phyloP scores from a whole-genome alignment of 2,797 vertebrate species.

The Austrolebias charrua region DNA sequence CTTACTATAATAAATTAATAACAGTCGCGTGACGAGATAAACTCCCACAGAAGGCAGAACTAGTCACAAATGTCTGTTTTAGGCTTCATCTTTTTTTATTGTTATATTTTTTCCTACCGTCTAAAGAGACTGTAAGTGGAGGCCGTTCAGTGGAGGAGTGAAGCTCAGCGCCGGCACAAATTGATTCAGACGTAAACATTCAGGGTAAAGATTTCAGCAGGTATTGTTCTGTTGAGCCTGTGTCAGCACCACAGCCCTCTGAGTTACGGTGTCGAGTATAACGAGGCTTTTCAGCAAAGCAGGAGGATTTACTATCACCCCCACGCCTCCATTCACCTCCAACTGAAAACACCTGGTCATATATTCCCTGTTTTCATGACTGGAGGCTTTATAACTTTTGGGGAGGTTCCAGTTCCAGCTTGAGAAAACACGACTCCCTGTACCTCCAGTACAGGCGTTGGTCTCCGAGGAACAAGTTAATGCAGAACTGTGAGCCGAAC shows the following conservation, averaged over 20 bases:
- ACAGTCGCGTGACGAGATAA: conserved; percentile 45
- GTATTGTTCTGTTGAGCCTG: conserved; percentile 28
- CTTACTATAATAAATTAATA: conserved; percentile 53
- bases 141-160: conserved; percentile 17
- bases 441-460: conserved; percentile 6
- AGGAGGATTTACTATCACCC: conserved; percentile 56
- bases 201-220: conserved; percentile 11
- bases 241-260: conserved; percentile 26
- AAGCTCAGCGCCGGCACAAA: conserved; percentile 13
- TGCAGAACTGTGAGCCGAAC: conserved; percentile 2
- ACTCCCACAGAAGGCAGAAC: conserved; percentile 49
- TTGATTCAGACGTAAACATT: conserved; percentile 18
- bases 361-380: conserved; percentile 56
- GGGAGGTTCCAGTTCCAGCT: conserved; percentile 42
- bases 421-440: conserved; percentile 42
- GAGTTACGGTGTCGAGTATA: conserved; percentile 30
- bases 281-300: conserved; percentile 35
- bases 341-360: conserved; percentile 72
- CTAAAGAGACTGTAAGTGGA: conserved; percentile 16
- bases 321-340: conserved; percentile 51
- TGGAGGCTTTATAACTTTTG: conserved; percentile 52
- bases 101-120: conserved; percentile 6
- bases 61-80: conserved; percentile 34
- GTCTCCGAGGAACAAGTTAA: not conserved
- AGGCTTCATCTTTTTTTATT: conserved; percentile 8